phyloP scores from a whole-genome alignment of 2,888 invertebrate species.

The Incurvaria masculella region DNA sequence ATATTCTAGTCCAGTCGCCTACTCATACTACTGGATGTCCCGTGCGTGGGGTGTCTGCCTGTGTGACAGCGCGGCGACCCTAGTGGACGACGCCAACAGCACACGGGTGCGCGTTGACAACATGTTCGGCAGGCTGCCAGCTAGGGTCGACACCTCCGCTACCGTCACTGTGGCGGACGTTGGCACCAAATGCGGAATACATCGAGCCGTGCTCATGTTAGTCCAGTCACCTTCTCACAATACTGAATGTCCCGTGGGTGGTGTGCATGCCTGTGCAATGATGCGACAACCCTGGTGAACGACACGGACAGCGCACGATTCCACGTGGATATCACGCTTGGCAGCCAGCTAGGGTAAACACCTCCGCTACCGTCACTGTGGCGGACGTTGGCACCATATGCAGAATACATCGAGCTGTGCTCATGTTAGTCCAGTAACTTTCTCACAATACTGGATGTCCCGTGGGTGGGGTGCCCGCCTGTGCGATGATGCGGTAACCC shows the following conservation, averaged over 20 bases:
- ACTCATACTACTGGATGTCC: conserved; percentile 34
- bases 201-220: conserved; percentile 33
- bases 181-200: conserved; percentile 23
- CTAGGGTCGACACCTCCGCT: conserved; percentile 9
- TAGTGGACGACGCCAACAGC: conserved; percentile 21
- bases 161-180: conserved; percentile 26
- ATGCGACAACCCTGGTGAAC: conserved; percentile 12
- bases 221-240: conserved; percentile 20
- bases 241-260: conserved; percentile 35
- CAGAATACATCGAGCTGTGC: conserved; percentile 29
- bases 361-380: conserved; percentile 21
- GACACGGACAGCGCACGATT: conserved; percentile 19
- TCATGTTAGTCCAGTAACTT: conserved; percentile 23
- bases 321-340: conserved; percentile 4
- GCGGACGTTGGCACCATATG: conserved; percentile 24
- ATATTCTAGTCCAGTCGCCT: conserved; percentile 29
- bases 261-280: conserved; percentile 26
- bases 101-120: conserved; percentile 10
- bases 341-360: conserved; percentile 2
- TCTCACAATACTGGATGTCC: conserved; percentile 33
- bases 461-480: conserved; percentile 32
- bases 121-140: background rate
- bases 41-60: conserved; percentile 32
- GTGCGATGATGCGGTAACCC: conserved; percentile 14
- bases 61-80: conserved; percentile 14